Percentiles rank a stretch among this genome's conserved stretches.
Evolutionary conservation across 2,113 vertebrate species (phyloP).

Genomic region (Ploceus nigricollis): DNA sequence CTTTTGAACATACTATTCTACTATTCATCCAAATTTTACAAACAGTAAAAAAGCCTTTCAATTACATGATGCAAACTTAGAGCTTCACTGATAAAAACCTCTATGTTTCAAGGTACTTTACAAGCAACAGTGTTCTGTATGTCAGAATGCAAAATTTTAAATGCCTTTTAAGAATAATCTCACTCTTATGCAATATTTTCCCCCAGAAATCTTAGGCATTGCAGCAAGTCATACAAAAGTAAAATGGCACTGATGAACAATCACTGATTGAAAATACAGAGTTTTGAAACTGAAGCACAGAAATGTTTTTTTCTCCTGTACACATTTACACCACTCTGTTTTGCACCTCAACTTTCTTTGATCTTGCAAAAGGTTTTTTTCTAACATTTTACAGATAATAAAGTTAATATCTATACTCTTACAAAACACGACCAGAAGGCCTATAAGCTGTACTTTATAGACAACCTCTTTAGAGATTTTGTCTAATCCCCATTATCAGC

Average conservation of each 20-base stretch:
- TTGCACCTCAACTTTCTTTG: background rate
- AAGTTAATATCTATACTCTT: background rate
- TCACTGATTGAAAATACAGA: background rate
- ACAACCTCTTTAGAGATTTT: background rate
- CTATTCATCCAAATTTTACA: background rate
- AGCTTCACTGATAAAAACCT: background rate
- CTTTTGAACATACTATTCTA: background rate
- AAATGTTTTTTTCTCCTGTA: rapidly evolving
- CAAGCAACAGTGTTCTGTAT: background rate
- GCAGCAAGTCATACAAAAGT: background rate
- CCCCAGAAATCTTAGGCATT: background rate
- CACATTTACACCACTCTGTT: background rate
- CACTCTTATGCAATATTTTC: background rate
- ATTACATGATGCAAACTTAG: background rate
- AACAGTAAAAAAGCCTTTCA: background rate
- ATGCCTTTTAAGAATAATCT: background rate
- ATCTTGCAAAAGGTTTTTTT: background rate
- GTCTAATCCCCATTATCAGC: background rate
- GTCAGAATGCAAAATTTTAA: background rate
- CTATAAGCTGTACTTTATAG: background rate
- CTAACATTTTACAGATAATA: background rate
- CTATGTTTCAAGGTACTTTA: background rate
- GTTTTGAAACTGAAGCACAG: background rate
- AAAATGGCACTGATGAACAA: background rate
- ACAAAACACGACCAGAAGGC: background rate